Evolutionary conservation across 2,888 invertebrate species (phyloP).

Genomic region (Ophion ventricosus): DNA sequence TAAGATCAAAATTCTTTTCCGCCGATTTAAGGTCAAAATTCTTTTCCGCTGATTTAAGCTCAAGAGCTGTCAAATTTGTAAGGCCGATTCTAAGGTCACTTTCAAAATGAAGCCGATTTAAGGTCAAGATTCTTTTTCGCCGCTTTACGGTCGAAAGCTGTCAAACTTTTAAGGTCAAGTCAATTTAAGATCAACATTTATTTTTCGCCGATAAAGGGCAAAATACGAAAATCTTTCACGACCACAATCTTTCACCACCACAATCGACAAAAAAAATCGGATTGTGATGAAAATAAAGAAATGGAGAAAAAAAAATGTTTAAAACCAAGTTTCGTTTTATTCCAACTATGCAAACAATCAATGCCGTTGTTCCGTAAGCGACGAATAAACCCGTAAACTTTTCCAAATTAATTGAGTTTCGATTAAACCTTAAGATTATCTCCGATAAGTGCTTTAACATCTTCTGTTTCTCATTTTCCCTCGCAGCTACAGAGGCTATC

Average conservation of each 20-base stretch:
- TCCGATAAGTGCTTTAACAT: not conserved
- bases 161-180: not conserved
- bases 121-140: not conserved
- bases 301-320: not conserved
- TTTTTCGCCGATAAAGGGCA: not conserved
- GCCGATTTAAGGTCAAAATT: no score
- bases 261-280: not conserved
- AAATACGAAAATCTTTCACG: not conserved
- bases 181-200: not conserved
- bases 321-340: not conserved
- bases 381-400: no score
- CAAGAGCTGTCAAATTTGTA: not conserved
- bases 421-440: not conserved
- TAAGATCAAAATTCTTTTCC: no score
- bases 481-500: not conserved
- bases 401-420: no score
- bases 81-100: no score
- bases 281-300: not conserved
- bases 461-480: not conserved
- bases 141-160: not conserved
- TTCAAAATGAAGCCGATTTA: not conserved
- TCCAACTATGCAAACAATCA: not conserved
- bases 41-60: no score
- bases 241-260: not conserved
- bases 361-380: no score